Evolutionary conservation across 1,140 invertebrate species (phyloP).

Genomic region (Trialeurodes vaporariorum): DNA sequence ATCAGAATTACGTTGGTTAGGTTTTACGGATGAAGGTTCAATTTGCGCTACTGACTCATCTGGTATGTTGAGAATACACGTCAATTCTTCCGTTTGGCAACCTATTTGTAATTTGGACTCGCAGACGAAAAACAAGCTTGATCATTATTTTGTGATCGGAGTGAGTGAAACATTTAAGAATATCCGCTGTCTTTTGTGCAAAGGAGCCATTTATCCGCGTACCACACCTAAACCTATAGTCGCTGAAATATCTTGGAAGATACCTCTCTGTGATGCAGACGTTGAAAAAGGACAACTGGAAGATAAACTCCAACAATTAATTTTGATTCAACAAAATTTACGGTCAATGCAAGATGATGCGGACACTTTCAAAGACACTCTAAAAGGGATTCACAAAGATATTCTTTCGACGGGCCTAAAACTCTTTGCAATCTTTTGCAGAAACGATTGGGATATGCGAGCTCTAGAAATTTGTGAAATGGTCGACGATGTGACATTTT

Average conservation of each 20-base stretch:
- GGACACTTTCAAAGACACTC: constrained; percentile 31
- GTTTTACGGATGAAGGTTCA: constrained; percentile 67
- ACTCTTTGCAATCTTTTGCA: constrained; percentile 74
- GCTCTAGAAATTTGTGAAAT: constrained; percentile 77
- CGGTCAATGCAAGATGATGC: constrained; percentile 15
- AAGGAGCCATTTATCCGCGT: constrained; percentile 72
- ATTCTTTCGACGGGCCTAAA: constrained; percentile 71
- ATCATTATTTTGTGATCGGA: constrained; percentile 70
- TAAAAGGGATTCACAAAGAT: constrained; percentile 46
- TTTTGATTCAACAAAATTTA: constrained; percentile 11
- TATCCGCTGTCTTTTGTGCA: constrained; percentile 71
- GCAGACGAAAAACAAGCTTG: constrained; percentile 44
- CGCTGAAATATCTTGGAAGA: constrained; percentile 52
- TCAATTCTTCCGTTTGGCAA: constrained; percentile 54
- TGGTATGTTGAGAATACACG: constrained; percentile 53
- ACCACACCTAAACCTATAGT: constrained; percentile 74
- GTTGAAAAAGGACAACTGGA: constrained; percentile 73
- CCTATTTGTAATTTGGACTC: constrained; percentile 59
- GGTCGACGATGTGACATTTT: constrained; percentile 57
- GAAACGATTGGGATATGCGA: constrained; percentile 68
- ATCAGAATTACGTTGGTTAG: constrained; percentile 63
- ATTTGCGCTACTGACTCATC: constrained; percentile 52
- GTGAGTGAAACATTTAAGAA: constrained; percentile 62
- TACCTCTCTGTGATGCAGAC: constrained; percentile 69
- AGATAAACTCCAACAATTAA: constrained; percentile 49